Evolutionary conservation across 2,888 invertebrate species (phyloP).

Genomic region (Phorcus lineatus): DNA sequence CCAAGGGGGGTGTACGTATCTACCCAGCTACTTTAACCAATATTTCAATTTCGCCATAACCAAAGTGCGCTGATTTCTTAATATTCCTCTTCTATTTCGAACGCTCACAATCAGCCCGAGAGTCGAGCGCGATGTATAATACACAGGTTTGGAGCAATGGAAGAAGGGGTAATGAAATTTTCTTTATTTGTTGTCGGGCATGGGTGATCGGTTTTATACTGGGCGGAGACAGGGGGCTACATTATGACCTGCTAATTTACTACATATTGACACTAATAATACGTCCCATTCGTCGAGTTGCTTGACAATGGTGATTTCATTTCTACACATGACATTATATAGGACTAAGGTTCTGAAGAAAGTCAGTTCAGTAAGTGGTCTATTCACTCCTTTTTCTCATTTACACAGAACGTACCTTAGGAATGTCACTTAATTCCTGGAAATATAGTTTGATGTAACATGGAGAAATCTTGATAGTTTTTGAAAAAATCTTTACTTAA

Average conservation of each 20-base stretch:
- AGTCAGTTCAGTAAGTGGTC: background rate
- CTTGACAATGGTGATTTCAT: background rate
- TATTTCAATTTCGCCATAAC: slow-evolving; percentile 17
- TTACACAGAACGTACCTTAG: no score
- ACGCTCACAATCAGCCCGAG: no score
- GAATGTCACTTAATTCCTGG: no score
- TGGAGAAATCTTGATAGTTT: no score
- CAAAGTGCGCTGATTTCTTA: background rate
- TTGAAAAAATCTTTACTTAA: no score
- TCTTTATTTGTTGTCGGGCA: background rate
- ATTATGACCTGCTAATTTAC: background rate
- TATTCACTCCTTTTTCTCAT: no score
- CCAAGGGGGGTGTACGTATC: background rate
- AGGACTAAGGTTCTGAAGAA: background rate
- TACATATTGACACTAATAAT: slow-evolving; percentile 5
- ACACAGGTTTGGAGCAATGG: no score
- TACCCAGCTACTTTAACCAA: slow-evolving; percentile 16
- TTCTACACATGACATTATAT: background rate
- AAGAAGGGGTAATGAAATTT: background rate
- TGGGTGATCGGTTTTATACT: background rate
- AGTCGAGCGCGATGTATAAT: no score
- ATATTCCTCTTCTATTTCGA: no score
- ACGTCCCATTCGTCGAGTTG: background rate
- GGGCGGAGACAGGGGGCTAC: background rate
- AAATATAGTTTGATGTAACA: no score